phyloP scores from a whole-genome alignment of 2,797 vertebrate genomes.

The Austrolebias charrua region DNA sequence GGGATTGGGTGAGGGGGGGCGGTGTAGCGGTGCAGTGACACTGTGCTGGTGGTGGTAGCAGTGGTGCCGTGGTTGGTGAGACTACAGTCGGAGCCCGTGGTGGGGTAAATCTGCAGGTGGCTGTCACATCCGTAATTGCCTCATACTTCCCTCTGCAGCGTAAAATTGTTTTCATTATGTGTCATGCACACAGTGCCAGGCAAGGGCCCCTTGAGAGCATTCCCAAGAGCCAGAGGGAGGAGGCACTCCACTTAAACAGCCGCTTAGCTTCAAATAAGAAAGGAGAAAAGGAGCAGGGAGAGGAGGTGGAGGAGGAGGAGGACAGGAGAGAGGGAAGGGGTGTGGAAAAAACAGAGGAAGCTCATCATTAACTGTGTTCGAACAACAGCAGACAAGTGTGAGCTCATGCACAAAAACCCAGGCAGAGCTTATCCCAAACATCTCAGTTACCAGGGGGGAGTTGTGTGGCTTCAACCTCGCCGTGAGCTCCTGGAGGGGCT shows the following conservation, averaged over 20 bases:
- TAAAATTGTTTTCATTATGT: conserved; percentile 99
- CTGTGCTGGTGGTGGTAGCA: too few relatives aligned
- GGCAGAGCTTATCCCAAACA: conserved; percentile 91
- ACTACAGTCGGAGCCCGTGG: conserved; percentile 64
- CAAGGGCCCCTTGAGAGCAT: conserved; percentile 92
- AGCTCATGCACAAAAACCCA: conserved; percentile 85
- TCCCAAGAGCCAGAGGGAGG: conserved; percentile 95
- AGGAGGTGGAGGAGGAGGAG: conserved; percentile 75
- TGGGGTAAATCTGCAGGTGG: conserved; percentile 97
- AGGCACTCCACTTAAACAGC: conserved; percentile 98
- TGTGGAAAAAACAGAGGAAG: conserved; percentile 85
- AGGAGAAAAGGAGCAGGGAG: conserved; percentile 70
- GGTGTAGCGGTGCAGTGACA: neutral
- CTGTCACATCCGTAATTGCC: conserved; percentile 99
- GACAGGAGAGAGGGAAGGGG: conserved; percentile 76
- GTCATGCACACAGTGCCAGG: conserved; percentile 96
- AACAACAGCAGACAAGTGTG: conserved; percentile 88
- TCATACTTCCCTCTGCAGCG: conserved; percentile 94
- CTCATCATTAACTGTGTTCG: conserved; percentile 96
- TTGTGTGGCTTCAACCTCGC: conserved; percentile 85
- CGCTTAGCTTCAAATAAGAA: conserved; percentile 86
- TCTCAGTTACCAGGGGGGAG: conserved; percentile 92
- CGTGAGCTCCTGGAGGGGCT: conserved; percentile 88
- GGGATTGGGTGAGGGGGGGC: conserved; percentile 31
- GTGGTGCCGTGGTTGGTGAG: conserved; percentile 42